A percentile compares a stretch with the other conserved stretches of the same genome.
Conservation (phyloP, 2,888 invertebrate genomes). For the Carcina quercana region DNA sequence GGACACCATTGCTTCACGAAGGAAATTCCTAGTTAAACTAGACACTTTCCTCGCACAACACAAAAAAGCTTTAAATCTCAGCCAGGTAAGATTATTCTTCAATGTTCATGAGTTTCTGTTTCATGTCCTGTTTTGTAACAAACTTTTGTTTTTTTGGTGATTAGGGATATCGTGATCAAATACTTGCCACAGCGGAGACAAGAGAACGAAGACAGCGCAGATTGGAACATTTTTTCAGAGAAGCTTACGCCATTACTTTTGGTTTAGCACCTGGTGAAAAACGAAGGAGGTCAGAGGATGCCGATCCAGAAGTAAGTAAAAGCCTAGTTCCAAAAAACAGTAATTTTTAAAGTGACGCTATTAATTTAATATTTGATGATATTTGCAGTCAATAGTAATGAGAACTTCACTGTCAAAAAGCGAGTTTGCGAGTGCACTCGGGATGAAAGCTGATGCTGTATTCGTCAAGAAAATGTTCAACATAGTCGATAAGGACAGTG, state of each 20-base stretch:
- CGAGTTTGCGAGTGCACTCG: conserved; percentile 95
- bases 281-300: conserved; percentile 81
- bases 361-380: not conserved
- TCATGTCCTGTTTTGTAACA: too few species aligned
- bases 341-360: not conserved
- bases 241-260: conserved; percentile 95
- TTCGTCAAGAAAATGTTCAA: conserved; percentile 99
- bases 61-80: conserved; percentile 85
- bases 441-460: conserved; percentile 95
- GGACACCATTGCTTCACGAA: conserved; percentile 84
- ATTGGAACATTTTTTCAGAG: conserved; percentile 95
- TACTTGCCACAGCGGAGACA: conserved; percentile 94
- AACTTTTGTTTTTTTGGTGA: too few species aligned
- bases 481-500: conserved; percentile 95
- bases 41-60: conserved; percentile 89
- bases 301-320: conserved; percentile 81
- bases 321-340: not conserved
- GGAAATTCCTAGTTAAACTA: conserved; percentile 90
- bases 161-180: conserved; percentile 86
- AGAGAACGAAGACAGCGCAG: conserved; percentile 94
- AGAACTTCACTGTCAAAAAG: conserved; percentile 91
- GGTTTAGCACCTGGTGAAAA: conserved; percentile 92
- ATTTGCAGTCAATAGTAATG: conserved; percentile 86
- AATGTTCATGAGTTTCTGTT: too few species aligned
- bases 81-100: conserved; percentile 80